Evolutionary conservation across 2,888 invertebrate genomes (phyloP), one percentile per base, ranked within the genome.

Genomic region (Idaea straminata): DNA sequence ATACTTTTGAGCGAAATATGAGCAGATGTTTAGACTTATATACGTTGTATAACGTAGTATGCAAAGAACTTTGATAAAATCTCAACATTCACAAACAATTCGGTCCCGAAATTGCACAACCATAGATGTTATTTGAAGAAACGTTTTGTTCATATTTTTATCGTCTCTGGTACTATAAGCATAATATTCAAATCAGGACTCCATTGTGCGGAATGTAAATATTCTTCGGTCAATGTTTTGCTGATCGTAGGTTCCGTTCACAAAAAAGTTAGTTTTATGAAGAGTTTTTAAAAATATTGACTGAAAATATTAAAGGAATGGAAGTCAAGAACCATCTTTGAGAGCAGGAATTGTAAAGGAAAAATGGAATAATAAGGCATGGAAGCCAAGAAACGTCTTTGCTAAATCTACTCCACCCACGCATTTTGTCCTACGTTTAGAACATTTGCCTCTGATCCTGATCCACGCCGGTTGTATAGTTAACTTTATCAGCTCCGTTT

Each of bases 161-260:
- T 82, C 82, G 83, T 80, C 84, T 77, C 83, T 86, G 84, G 88
- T 83, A 82, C 81, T 81, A 80, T 80, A 83, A 83, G 82, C 85
- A 86, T 85, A 88, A 84, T 92, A 92, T 92, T 92, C 91, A 92
- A 92, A 92, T 92, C 87, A 91, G 87, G 83, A 72, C 75, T 78
- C 83, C 88, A 91, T 92, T 92, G 91, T 91, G 86, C 83, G 74
- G 74, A 79, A 79, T 86, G 84, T 87, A 85, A 83, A 88, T 89
- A 87, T 82, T 81, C 83, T 81, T 83, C 77, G 82, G 82, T 80
- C 81, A 76, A 79, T 79, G 79, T 79, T 82, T 76, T 78, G 78
- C 76, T 47, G 64, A 74, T 47, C 65, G 76, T 69, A 79, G 75
- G 86, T 16, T 6, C n/a, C 10, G 66, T 71, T 57, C 69, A 78